phyloP scores from a whole-genome alignment of 2,113 vertebrate species.

The Callaeas wilsoni region DNA sequence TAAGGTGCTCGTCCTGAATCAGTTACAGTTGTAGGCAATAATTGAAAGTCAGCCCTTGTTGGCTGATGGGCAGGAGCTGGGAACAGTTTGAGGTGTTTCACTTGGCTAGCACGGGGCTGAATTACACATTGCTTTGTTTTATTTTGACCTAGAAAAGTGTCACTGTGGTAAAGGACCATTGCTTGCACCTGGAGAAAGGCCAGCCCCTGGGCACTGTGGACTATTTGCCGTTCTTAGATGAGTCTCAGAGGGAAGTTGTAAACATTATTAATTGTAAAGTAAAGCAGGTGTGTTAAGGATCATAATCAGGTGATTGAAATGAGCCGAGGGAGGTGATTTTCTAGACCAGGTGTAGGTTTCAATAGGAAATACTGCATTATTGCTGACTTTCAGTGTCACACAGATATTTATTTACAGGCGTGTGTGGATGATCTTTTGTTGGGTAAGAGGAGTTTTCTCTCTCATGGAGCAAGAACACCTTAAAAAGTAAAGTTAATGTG shows the following conservation, averaged over 20 bases:
- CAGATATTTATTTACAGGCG: fast-evolving
- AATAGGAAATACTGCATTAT: background rate
- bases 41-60: background rate
- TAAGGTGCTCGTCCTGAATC: background rate
- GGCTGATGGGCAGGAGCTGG: background rate
- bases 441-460: background rate
- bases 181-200: background rate
- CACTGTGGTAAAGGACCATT: background rate
- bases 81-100: background rate
- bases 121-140: background rate
- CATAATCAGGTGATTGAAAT: background rate
- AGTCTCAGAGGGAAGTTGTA: background rate
- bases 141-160: background rate
- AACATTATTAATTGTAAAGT: background rate
- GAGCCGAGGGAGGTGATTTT: background rate
- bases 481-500: background rate
- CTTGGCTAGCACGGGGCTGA: background rate
- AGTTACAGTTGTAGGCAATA: background rate
- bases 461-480: background rate
- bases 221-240: background rate
- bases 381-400: background rate
- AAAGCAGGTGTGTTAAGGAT: background rate
- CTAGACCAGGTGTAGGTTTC: background rate
- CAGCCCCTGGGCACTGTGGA: background rate
- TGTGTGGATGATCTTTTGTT: background rate